Evolutionary conservation across 2,113 vertebrate genomes (phyloP).

Genomic region (Hemiprocne comata): DNA sequence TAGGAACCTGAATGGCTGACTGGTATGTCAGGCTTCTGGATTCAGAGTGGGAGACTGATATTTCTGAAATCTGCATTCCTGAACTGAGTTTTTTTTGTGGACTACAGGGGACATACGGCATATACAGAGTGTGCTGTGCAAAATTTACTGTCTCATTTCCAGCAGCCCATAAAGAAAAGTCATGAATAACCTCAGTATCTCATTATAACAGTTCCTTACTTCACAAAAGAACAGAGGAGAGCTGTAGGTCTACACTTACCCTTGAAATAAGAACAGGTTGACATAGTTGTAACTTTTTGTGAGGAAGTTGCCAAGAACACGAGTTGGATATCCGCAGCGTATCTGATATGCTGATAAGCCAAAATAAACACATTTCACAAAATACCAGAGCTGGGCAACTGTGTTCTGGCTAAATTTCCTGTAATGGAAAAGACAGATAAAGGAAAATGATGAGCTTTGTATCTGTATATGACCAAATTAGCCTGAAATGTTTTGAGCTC

Average conservation of each 20-base stretch:
- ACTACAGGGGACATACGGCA: background rate
- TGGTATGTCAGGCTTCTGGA: background rate
- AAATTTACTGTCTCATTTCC: background rate
- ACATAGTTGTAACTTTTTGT: conserved; percentile 99
- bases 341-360: conserved; percentile 98
- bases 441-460: background rate
- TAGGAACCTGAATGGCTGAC: background rate
- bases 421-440: conserved; percentile 48
- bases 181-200: background rate
- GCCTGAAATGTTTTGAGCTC: background rate
- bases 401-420: conserved; percentile 96
- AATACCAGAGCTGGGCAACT: conserved; percentile 99
- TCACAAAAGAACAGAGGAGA: background rate
- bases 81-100: background rate
- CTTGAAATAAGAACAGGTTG: conserved; percentile 99
- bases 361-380: conserved; percentile 99
- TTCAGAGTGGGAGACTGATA: background rate
- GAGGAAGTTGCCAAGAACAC: conserved; percentile 97
- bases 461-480: background rate
- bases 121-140: background rate
- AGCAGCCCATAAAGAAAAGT: background rate
- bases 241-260: conserved; percentile 78
- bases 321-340: conserved; percentile 96
- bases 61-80: background rate
- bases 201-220: background rate